Base-by-base conservation (phyloP, 2,888 invertebrate genomes). In the Orthonychiurus folsomi region DNA sequence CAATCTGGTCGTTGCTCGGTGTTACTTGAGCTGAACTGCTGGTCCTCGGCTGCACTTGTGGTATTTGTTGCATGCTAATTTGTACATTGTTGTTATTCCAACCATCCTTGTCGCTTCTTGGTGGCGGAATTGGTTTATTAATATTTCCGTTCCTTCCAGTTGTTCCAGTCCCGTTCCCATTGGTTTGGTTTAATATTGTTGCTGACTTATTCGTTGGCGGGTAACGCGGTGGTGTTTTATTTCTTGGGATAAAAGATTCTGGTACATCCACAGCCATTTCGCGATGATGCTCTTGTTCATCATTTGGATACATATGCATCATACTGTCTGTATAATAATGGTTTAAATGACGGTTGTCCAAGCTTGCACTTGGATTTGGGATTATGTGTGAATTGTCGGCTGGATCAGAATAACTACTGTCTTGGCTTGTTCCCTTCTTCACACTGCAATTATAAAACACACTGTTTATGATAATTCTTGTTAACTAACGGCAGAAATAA, bases 181-280 rank as follows among this genome's bases (percentile, higher is more conserved):
- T 63, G 68, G 67, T 64, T 66, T 71, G 61, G n/a, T 23, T 52
- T 21, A 23, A 21, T 5, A 52, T 21, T 52, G 71, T 69, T 25
- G 68, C 66, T 56, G 68, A 64, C 60, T 72, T 72, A 47, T n/a
- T 28, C 3, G 57, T 57, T 3, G 59, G 89, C 68, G 89, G 89
- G 83, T 90, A 93, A 75, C 91, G 83, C 50, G 93, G 93, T 53
- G 92, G 90, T 70, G 91, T 91, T 81, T 93, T 93, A 79, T 88
- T 88, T 75, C 88, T 82, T 73, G 88, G 91, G 76, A 92, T 86
- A 82, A 93, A 93, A 75, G 87, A 88, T 78, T 93, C 93, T 76
- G 96, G 96, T 75, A 94, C 94, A 81, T 96, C 96, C 79, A 96
- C 94, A 77, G 96, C 93, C 91, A 95, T 93, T 85, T 96, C 96